These are phyloP conservation scores for Erpornis zantholeuca DNA, from an alignment of 2,113 vertebrate species.

Conservation along the genomic window DNA sequence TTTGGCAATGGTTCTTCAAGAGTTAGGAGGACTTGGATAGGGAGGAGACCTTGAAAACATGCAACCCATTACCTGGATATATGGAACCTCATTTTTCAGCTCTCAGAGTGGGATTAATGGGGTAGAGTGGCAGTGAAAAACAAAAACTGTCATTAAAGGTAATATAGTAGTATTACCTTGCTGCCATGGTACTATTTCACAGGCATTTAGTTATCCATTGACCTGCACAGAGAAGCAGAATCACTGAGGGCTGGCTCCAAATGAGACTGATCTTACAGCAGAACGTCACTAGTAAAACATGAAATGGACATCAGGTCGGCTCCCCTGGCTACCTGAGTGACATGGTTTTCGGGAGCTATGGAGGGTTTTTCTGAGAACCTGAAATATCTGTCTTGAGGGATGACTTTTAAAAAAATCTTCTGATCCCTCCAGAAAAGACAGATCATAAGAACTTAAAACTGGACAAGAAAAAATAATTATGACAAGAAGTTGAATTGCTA, in stretches of 20 bases:
- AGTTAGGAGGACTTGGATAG: not conserved
- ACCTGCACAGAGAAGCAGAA: conserved; percentile 10
- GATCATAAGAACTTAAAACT: not conserved
- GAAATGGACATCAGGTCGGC: not conserved
- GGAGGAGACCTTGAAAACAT: not conserved
- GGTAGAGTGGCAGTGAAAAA: not conserved
- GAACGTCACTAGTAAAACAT: not conserved
- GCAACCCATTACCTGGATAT: not conserved
- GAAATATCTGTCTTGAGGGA: not conserved
- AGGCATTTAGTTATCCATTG: conserved; percentile 25
- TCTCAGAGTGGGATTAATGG: conserved; percentile 5
- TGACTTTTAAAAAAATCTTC: not conserved
- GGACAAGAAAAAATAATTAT: not conserved
- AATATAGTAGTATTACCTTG: conserved; percentile 14
- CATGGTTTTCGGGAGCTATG: accelerated
- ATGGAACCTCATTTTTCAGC: not conserved
- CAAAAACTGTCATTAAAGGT: conserved; percentile 17
- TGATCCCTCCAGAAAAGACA: not conserved
- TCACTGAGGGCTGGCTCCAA: not conserved
- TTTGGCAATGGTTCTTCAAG: not conserved
- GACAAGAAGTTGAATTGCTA: not conserved
- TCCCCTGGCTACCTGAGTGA: not conserved
- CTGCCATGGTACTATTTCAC: not conserved
- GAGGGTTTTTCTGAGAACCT: not conserved
- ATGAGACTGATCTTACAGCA: not conserved